Evolutionary conservation across 2,888 invertebrate genomes (phyloP).

Genomic region (Oeneis ivallda): DNA sequence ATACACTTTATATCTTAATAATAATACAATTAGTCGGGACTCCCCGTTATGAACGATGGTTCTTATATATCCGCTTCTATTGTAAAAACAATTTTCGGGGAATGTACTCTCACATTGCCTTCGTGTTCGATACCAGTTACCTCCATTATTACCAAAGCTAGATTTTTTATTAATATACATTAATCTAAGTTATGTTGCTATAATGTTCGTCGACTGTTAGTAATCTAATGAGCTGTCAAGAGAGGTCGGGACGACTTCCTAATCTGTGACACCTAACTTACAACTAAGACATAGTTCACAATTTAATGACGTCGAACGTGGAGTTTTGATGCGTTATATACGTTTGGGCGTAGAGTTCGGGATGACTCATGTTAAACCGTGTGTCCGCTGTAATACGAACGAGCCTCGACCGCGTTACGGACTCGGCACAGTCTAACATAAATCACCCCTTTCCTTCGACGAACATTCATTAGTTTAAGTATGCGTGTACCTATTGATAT

Average conservation of each 20-base stretch:
- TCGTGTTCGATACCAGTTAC: constrained; percentile 47
- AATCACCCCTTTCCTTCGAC: neutral
- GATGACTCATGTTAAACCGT: neutral
- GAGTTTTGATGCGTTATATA: constrained; percentile 25
- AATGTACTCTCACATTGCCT: constrained; percentile 74
- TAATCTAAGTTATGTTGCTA: constrained; percentile 47
- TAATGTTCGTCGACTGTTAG: constrained; percentile 46
- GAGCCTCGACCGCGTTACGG: neutral
- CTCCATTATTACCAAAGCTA: constrained; percentile 60
- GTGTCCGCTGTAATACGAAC: neutral
- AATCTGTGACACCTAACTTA: constrained; percentile 46
- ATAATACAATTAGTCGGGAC: constrained; percentile 69
- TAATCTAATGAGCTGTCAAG: constrained; percentile 45
- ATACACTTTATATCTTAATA: constrained; percentile 81
- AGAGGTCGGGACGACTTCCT: constrained; percentile 43
- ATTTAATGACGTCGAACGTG: constrained; percentile 34
- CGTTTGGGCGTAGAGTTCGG: constrained; percentile 8
- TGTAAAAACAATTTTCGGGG: constrained; percentile 67
- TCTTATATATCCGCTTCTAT: constrained; percentile 29
- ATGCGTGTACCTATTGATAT: too few species aligned
- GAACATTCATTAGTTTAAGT: neutral
- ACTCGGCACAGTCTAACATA: neutral
- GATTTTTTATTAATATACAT: constrained; percentile 53
- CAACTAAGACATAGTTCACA: constrained; percentile 44
- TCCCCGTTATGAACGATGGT: constrained; percentile 55